Evolutionary conservation across 2,113 vertebrate species (phyloP), one percentile per base, ranked within the genome.

Genomic region (Sclerurus mexicanus): DNA sequence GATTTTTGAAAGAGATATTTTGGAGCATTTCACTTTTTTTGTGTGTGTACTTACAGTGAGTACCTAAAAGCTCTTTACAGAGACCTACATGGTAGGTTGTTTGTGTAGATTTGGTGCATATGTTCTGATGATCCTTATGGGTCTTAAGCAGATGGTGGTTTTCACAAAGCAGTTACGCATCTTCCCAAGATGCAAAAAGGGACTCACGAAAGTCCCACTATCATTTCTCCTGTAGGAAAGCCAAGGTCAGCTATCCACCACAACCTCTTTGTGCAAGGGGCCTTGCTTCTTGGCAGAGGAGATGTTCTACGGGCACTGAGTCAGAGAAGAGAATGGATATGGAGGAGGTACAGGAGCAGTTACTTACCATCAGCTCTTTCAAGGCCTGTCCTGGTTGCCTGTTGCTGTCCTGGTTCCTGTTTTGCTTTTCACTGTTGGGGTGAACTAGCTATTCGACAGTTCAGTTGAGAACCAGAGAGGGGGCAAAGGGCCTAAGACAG

Each of bases 71-170:
- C 27, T 62, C 42, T 76, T 83, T 55, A 28, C 24, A 71, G 47
- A 87, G 10, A n/a, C 22, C 21, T 50, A 28, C 28, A 21, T 1
- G 24, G 7, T 14, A 62, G 1, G 4, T 37, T 9, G 0, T 53
- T 87, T 53, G 46, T 85, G 15, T 73, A 50, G 20, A 66, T 62
- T 89, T 50, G 12, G 7, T n/a, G 20, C 3, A 0, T 28, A 40
- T 3, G 1, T 88, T 67, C 47, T 49, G 15, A n/a, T 27, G 9
- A 10, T 39, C 25, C 6, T 83, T 60, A 12, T 7, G 13, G 22
- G 42, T 44, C 50, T 93, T 83, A 47, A 93, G 53, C 0, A 50
- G 33, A 59, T 20, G 5, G 31, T 71, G 22, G 9, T 55, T 90
- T 93, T 88, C 59, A 85, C 12, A 9, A 33, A 69, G 33, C 20